Base-by-base conservation (phyloP, 1,140 invertebrate genomes). In the Watersipora subatra region DNA sequence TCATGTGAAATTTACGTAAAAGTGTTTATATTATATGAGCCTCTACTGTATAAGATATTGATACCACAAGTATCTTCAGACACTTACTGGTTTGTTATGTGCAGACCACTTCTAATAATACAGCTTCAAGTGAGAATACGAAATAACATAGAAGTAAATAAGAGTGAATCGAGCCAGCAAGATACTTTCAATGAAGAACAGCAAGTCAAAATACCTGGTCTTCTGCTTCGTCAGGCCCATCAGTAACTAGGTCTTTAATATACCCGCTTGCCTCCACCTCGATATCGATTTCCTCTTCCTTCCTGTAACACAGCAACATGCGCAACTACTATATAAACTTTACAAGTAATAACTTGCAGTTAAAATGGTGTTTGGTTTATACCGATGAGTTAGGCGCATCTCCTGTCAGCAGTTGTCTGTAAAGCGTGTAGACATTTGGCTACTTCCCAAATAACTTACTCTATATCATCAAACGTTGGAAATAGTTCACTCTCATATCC, bases 241-340 rank as follows among this genome's bases (percentile, higher is more conserved):
- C 87, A 69, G 88, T 85, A 30, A 89, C 87, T 82, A 95, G 87
- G 73, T 89, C 84, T 79, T 87, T 91, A 0, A 89, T 91, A 73
- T 92, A 89, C 56, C 92, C 91, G 76, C 93, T 95, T 64, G 93
- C 94, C 66, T 86, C 86, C 2, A 97, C 85, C 80, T 95, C 92
- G 15, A 88, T 84, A 82, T 98, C 94, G 46, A 98, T 77, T 70
- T 84, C 85, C 76, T 89, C 88, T 70, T 89, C 88, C 46, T 91
- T 83, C 73, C 90, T 88, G 61, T 25, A 78, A 76, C 72, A 69
- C 64, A 66, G 30, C 25, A 17, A 26, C 59, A 61, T n/a, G 17
- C 15, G 20, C 17, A 55, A 55, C 17, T 17, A 22, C 46, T 55
- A 55, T 55, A 17, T 55, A 17, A 55, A 22, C 17, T 22, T 17